Evolutionary conservation across 2,113 vertebrate genomes (phyloP), one percentile per base, ranked within the genome.

Genomic region (Okapia johnstoni): DNA sequence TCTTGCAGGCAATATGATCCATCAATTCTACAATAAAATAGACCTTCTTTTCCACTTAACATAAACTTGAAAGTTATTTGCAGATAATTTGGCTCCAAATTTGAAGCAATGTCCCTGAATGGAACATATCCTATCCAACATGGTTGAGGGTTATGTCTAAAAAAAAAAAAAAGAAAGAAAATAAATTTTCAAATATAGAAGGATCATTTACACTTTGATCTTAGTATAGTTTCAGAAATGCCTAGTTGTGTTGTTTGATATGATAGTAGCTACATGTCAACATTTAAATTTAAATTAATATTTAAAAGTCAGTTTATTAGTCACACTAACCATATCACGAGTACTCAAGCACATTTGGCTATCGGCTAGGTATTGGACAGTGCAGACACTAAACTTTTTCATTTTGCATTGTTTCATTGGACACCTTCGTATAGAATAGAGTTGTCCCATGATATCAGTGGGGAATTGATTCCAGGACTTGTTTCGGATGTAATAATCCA

Each of bases 201-300:
- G 33, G 7, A 83, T 93, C 8, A 86, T 93, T 94, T 92, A 48
- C 7, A 84, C 23, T 92, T 84, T 40, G 48, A 1, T 55, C 40
- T 33, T 85, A 40, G 4, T 48, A 66, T 70, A 26, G 23, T 89
- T 81, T 89, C 25, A 94, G 89, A 88, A 96, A 88, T 96, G 54
- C n/a, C 36, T 60, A 21, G 13, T 79, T 88, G 26, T 9, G 5
- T 60, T 54, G 15, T 92, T 26, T 58, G 52, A 58, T 57, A 73
- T 79, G 28, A 50, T 93, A 61, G 12, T 70, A 85, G 15, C 17
- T 61, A 84, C 10, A 57, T 54, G 5, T 70, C 15, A 15, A n/a
- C 86, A 48, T 86, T 94, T 94, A 88, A 92, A 46, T 60, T 90
- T 94, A 88, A 88, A 46, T 54, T 93, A 87, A 73, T 61, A 60